Evolutionary conservation across 2,113 vertebrate species (phyloP).

Genomic region (Xiphophorus maculatus): DNA sequence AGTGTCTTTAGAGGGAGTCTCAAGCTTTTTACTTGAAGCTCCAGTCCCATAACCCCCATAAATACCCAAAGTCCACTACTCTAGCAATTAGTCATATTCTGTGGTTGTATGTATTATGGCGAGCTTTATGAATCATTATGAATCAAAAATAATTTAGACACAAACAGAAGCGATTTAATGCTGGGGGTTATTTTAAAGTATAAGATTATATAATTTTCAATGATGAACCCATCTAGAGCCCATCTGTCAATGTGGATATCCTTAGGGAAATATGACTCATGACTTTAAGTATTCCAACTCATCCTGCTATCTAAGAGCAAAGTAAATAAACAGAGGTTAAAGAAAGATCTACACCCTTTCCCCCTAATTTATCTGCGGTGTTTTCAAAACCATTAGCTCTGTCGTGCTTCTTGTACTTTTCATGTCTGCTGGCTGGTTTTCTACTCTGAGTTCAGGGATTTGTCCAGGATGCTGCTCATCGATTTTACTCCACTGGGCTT

Average conservation of each 20-base stretch:
- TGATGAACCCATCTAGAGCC: neutral
- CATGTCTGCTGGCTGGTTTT: constrained; percentile 66
- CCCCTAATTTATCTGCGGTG: constrained; percentile 68
- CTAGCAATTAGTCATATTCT: too few species aligned
- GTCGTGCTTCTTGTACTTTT: constrained; percentile 74
- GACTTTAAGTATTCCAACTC: constrained; percentile 8
- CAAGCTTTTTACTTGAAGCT: too few species aligned
- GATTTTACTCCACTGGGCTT: constrained; percentile 70
- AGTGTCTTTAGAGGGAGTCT: too few species aligned
- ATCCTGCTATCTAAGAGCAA: constrained; percentile 21
- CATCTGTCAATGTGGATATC: constrained; percentile 18
- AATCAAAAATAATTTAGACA: too few species aligned
- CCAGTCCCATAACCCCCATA: too few species aligned
- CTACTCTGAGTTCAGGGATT: constrained; percentile 68
- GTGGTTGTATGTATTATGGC: too few species aligned
- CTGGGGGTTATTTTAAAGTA: too few species aligned
- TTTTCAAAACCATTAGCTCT: constrained; percentile 78
- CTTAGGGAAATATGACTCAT: constrained; percentile 8
- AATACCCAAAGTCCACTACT: too few species aligned
- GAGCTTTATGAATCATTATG: too few species aligned
- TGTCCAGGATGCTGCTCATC: constrained; percentile 71
- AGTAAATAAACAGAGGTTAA: constrained; percentile 55
- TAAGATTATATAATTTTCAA: too few species aligned
- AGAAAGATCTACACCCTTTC: constrained; percentile 50
- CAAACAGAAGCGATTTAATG: too few species aligned